These are phyloP conservation scores for Sclerurus mexicanus DNA, from an alignment of 2,113 vertebrate genomes.

Conservation along the genomic window DNA sequence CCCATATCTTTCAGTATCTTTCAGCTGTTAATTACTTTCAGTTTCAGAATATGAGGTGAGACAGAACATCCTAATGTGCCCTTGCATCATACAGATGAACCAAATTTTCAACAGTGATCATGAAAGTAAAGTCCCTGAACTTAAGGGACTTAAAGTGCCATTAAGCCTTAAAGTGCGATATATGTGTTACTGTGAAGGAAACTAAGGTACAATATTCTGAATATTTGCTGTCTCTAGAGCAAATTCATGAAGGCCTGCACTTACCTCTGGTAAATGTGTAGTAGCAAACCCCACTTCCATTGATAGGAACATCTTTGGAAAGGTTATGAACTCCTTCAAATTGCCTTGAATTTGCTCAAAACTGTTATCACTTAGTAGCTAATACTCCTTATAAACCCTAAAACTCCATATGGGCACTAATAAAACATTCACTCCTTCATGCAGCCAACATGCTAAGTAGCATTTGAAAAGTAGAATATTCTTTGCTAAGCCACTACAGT, in stretches of 20 bases:
- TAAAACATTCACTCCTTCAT: neutral
- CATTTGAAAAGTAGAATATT: neutral
- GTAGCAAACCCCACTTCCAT: neutral
- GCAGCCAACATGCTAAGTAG: neutral
- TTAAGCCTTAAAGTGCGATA: neutral
- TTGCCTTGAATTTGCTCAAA: neutral
- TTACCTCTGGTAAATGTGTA: neutral
- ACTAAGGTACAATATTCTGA: neutral
- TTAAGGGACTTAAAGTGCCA: too few relatives aligned
- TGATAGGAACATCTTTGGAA: neutral
- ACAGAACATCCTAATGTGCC: neutral
- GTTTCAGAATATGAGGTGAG: neutral
- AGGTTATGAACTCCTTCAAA: neutral
- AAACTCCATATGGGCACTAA: neutral
- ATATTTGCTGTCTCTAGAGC: neutral
- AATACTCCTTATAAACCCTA: neutral
- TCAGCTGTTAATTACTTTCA: neutral
- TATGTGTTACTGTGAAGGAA: neutral
- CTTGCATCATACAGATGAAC: neutral
- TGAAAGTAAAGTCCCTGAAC: neutral
- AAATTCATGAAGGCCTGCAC: neutral
- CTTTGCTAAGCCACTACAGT: neutral
- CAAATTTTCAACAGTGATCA: neutral
- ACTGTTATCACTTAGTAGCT: neutral
- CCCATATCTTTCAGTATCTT: neutral